Base-by-base conservation (phyloP, 2,113 vertebrate genomes). In the Noturus placidus region DNA sequence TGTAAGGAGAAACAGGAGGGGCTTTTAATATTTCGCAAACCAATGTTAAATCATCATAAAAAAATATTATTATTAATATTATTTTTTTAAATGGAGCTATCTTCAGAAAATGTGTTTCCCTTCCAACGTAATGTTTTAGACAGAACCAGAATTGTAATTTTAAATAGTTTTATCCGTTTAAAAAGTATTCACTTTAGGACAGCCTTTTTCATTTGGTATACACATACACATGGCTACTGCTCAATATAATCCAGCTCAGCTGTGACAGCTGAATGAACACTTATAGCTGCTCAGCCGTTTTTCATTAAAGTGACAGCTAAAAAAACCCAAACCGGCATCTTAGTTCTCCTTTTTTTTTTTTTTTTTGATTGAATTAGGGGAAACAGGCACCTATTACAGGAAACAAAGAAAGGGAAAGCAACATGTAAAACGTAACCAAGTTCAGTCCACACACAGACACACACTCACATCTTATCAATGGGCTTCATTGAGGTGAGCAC, bases 351-450 rank as follows among this genome's bases (percentile, higher is more conserved):
- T 77, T 46, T 46, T 46, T 42, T 42, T 42, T 42, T 42, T 42
- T 46, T 46, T 46, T 63, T 78, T 52, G 50, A 78, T 63, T 56
- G 20, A 83, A 79, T 79, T 38, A 83, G 20, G 83, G n/a, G 80
- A 74, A 61, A n/a, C 42, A 2, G 13, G 22, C 2, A 46, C 14
- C 25, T 77, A 19, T 83, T 9, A 52, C 42, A 63, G 19, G 15
- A 67, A 83, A 70, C 57, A 83, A 86, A 56, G 61, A 56, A 80
- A 80, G 63, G n/a, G 50, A 80, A 86, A 77, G 38, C n/a, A 50
- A 27, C 30, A 50, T 50, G 76, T 52, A 86, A 86, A 80, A 50
- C 80, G 61, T 79, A 79, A 80, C 61, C 1, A 4, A 65, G 69
- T 54, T 42, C 50, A 84, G 59, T 54, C 0, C 69, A 27, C 30